phyloP scores from a whole-genome alignment of 37 sponge, comb jelly and placozoan species.

The Ianthella basta region DNA sequence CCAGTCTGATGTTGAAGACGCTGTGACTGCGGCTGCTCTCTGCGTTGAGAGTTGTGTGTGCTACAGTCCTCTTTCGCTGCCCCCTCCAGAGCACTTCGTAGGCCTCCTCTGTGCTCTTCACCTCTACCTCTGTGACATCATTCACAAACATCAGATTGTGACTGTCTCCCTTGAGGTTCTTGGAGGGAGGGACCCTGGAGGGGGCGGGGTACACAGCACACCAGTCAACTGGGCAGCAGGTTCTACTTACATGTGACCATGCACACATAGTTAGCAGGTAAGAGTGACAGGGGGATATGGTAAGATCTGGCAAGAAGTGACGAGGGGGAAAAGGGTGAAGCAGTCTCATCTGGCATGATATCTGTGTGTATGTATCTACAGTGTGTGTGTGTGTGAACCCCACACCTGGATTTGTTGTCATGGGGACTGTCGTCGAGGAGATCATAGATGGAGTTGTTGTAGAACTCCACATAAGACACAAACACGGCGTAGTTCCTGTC shows the following conservation, averaged over 20 bases:
- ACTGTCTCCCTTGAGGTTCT: constrained; percentile 76
- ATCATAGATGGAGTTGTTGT: constrained; percentile 97
- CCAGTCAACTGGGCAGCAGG: too few relatives aligned
- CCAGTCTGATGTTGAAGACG: constrained; percentile 92
- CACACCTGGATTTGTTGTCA: too few relatives aligned
- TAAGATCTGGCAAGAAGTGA: too few relatives aligned
- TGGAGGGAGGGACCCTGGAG: constrained; percentile 73
- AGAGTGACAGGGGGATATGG: too few relatives aligned
- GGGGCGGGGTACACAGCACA: neutral
- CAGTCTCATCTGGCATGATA: too few relatives aligned
- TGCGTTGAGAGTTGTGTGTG: constrained; percentile 89
- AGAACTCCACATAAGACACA: constrained; percentile 95
- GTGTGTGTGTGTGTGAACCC: too few relatives aligned
- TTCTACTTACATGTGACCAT: too few relatives aligned
- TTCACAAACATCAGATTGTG: constrained; percentile 90
- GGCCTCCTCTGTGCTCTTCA: constrained; percentile 96
- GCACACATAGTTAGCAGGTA: too few relatives aligned
- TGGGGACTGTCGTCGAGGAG: constrained; percentile 79
- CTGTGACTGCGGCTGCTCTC: constrained; percentile 97
- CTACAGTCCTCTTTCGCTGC: constrained; percentile 89
- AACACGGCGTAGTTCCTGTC: constrained; percentile 93
- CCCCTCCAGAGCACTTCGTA: constrained; percentile 84
- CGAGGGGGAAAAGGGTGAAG: too few relatives aligned
- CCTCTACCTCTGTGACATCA: constrained; percentile 91
- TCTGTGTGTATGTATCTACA: too few relatives aligned